Evolutionary conservation across 2,797 vertebrate species (phyloP).

Genomic region (Phrynocephalus guinanensis): DNA sequence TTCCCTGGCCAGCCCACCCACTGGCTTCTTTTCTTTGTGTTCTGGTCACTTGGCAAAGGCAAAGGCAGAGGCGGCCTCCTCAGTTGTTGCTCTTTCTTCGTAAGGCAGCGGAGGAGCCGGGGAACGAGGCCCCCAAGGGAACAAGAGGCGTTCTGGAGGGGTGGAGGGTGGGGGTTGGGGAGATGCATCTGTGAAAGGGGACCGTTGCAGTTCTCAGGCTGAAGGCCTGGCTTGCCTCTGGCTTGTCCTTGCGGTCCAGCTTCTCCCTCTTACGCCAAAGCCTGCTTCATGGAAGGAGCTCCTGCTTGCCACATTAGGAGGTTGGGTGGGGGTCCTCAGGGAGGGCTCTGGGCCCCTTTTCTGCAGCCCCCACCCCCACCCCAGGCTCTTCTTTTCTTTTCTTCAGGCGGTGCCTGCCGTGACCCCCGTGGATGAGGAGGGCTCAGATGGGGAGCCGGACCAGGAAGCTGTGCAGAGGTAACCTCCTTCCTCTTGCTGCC

Average conservation of each 20-base stretch:
- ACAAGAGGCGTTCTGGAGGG: background rate
- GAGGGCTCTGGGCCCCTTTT: too few relatives aligned
- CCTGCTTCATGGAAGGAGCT: background rate
- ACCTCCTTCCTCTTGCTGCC: conserved; percentile 60
- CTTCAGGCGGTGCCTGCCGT: conserved; percentile 91
- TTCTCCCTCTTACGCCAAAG: background rate
- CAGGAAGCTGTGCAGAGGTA: conserved; percentile 99
- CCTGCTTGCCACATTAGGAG: too few relatives aligned
- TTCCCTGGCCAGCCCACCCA: too few relatives aligned
- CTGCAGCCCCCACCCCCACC: conserved; percentile 2
- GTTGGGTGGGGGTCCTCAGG: too few relatives aligned
- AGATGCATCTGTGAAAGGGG: too few relatives aligned
- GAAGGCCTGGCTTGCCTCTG: too few relatives aligned
- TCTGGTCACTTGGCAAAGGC: too few relatives aligned
- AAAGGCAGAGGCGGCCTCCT: too few relatives aligned
- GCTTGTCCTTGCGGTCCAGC: background rate
- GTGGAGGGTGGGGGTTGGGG: background rate
- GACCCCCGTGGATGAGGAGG: conserved; percentile 98
- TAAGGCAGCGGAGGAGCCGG: too few relatives aligned
- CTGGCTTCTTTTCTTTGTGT: background rate
- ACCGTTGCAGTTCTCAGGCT: too few relatives aligned
- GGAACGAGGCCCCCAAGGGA: too few relatives aligned
- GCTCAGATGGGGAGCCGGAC: conserved; percentile 96
- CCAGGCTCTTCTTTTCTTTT: conserved; percentile 52
- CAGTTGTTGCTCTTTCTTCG: too few relatives aligned